Percentiles rank a stretch among this genome's conserved stretches.
Conservation (phyloP, 2,888 invertebrate genomes). For the Chrysodeixis includens region DNA sequence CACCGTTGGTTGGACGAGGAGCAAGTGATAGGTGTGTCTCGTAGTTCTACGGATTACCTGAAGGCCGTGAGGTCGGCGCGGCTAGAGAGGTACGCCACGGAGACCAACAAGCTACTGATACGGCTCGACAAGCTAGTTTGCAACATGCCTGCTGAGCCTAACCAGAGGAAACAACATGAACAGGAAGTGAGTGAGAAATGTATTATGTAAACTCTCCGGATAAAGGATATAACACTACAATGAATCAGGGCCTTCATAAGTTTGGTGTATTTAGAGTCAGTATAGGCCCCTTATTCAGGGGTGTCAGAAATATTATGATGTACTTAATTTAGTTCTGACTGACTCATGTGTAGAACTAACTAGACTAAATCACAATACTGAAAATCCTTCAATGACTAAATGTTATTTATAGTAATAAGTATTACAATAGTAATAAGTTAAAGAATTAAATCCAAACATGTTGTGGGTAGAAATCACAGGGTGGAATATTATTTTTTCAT, state of each 20-base stretch:
- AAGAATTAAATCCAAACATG: too few species aligned
- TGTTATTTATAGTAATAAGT: too few species aligned
- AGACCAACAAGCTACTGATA: constrained; percentile 98
- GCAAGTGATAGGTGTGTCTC: constrained; percentile 91
- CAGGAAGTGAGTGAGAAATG: constrained; percentile 86
- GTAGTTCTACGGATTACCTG: constrained; percentile 93
- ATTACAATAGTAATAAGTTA: too few species aligned
- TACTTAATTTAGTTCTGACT: too few species aligned
- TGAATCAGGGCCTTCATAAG: neutral
- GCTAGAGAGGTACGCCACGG: constrained; percentile 96
- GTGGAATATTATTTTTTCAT: neutral
- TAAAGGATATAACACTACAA: neutral
- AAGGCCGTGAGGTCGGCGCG: constrained; percentile 90
- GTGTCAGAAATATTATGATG: too few species aligned
- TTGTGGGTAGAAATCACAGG: too few species aligned
- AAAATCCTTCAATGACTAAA: too few species aligned
- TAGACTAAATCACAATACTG: too few species aligned
- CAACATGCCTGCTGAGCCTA: constrained; percentile 93
- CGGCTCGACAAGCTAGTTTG: constrained; percentile 96
- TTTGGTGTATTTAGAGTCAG: too few species aligned
- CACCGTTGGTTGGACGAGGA: constrained; percentile 78
- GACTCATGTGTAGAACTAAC: too few species aligned
- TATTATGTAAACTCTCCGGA: neutral
- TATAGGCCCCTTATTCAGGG: neutral
- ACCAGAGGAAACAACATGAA: constrained; percentile 93